Evolutionary conservation across 2,888 invertebrate species (phyloP), one percentile per base, ranked within the genome.

Genomic region (Helleia helle): DNA sequence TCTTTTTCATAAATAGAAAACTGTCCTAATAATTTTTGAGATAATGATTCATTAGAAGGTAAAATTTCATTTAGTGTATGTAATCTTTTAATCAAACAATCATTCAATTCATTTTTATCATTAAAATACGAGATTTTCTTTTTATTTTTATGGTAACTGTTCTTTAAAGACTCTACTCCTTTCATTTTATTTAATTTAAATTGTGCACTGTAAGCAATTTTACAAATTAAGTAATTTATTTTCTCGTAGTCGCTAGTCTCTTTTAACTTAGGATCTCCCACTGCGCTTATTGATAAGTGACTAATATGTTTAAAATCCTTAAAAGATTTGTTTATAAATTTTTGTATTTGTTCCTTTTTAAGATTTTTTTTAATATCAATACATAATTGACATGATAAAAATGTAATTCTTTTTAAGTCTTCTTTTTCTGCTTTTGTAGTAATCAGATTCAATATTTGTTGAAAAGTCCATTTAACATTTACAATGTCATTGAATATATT

Each of bases 101-200:
- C 12, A 12, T 34, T 7, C 12, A 18, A 7, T 11, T 12, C 8
- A 12, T 4, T 11, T 11, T 34, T 34, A 8, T 12, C 18, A 12
- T 18, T 8, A 11, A 12, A 5, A 34, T 9, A 18, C 7, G 17
- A 18, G 22, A 34, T 11, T 8, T 34, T 11, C 18, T 7, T 11
- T 13, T 22, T 34, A 12, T 31, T 18, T 31, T 18, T 17, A 9
- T 31, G 11, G 22, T 18, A 34, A 18, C 4, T 34, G 12, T 22
- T 34, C 34, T 34, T 34, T 18, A 34, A 22, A 12, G 34, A 12
- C 11, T 34, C 34, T n/a, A 34, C 3, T 3, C 34, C 34, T 12
- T 34, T 34, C 1, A 34, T 12, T 34, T 34, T 18, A 12, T 22
- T 17, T 1, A 34, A 11, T 7, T 9, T 9, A 12, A 22, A 34